Evolutionary conservation across 2,888 invertebrate genomes (phyloP), one percentile per base, ranked within the genome.

Genomic region (Myopa tessellatipennis): DNA sequence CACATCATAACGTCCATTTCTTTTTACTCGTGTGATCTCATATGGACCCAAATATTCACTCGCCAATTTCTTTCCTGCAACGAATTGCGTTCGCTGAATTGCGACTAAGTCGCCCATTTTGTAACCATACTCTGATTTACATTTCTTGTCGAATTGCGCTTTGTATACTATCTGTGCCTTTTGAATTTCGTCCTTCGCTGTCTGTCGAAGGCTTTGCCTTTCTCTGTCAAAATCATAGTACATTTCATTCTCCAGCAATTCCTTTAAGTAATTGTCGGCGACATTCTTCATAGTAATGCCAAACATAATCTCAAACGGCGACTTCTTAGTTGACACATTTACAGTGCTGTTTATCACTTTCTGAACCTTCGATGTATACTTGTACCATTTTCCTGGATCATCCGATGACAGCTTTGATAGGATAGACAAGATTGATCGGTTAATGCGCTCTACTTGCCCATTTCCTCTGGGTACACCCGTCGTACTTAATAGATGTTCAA

Each of bases 21-120:
- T 12, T 16, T 72, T 77, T 36, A 74, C 16, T 52, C 75, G 75
- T 4, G 71, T 77, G 18, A 77, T 60, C 26, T 76, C 69, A 16
- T 77, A 77, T 18, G 78, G 77, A n/a, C 80, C 79, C 1, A 79
- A 52, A 50, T 68, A 80, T 72, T 77, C 67, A 65, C 67, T 77
- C 40, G 76, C 74, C 50, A 78, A 36, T 65, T 80, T 78, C 38
- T 70, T 76, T n/a, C 78, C 79, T 5, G 78, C 60, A 8, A 80
- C 65, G 67, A 80, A 80, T 58, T 80, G 79, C 7, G 80, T 79
- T 50, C 79, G 60, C 45, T 75, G 73, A 4, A 79, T 78, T 36
- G 77, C 79, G 16, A 79, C 78, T 60, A 79, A 61, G 45, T 80
- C 76, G 3, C 71, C 79, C 34, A 80, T 26, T 14, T 61, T 73